These are phyloP conservation scores for Scylla paramamosain DNA, from an alignment of 1,140 invertebrate genomes.

Conservation along the genomic window DNA sequence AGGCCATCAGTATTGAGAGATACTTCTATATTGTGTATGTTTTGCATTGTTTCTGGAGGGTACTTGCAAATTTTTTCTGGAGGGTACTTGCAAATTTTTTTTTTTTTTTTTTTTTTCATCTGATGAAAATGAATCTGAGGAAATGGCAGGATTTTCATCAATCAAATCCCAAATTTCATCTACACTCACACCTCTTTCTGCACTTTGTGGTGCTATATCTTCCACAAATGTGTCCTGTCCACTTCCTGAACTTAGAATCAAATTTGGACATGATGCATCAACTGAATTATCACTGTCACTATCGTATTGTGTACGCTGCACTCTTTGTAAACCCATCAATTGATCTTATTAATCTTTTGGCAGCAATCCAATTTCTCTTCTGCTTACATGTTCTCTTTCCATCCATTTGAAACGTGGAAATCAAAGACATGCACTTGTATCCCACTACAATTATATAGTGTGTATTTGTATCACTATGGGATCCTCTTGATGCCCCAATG, in stretches of 20 bases:
- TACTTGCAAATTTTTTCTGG: neutral
- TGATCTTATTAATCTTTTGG: no score
- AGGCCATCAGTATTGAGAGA: constrained; percentile 45
- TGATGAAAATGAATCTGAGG: constrained; percentile 3
- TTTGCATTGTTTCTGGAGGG: constrained; percentile 18
- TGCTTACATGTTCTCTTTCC: no score
- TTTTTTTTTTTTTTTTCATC: constrained; percentile 32
- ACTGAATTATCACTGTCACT: no score
- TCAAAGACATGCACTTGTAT: constrained; percentile 33
- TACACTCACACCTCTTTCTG: constrained; percentile 16
- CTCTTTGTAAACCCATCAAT: neutral
- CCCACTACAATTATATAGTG: neutral
- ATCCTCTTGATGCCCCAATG: neutral
- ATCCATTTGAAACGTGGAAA: neutral
- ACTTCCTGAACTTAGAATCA: constrained; percentile 15
- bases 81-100: neutral
- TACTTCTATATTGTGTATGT: neutral
- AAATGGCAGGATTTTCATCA: constrained; percentile 18
- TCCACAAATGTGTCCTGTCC: constrained; percentile 10
- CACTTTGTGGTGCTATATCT: neutral
- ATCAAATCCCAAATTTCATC: constrained; percentile 22
- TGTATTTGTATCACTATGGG: neutral
- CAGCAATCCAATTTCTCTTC: no score
- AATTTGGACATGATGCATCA: neutral
- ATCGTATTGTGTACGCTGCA: no score